Percentiles rank a stretch among this genome's conserved stretches.
These are phyloP conservation scores for Neotoma lepida DNA, from an alignment of 2,113 vertebrate species.

Conservation along the genomic window DNA sequence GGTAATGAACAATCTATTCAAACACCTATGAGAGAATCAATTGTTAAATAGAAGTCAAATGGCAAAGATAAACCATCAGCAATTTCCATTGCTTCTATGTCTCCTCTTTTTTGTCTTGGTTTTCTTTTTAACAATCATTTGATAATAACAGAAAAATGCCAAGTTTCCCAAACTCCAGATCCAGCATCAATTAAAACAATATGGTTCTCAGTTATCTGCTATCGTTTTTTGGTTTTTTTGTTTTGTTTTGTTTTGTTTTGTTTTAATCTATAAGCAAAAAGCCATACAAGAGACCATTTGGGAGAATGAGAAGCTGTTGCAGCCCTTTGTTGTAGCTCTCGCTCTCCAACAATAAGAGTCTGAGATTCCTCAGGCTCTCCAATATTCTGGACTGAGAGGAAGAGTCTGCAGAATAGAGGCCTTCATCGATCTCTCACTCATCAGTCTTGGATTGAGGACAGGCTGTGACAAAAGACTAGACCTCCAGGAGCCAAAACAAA, in stretches of 20 bases:
- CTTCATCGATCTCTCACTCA: neutral
- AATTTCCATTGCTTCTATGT: neutral
- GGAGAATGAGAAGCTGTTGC: neutral
- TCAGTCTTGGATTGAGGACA: neutral
- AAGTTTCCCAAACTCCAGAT: neutral
- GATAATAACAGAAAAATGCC: neutral
- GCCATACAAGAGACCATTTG: neutral
- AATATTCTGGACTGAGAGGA: neutral
- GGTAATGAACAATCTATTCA: neutral
- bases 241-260: neutral
- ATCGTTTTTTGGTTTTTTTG: neutral
- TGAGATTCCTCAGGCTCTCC: neutral
- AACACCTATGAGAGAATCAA: neutral
- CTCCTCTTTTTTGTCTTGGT: neutral
- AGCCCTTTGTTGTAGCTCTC: neutral
- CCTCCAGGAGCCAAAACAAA: constrained; percentile 43
- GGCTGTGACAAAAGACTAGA: constrained; percentile 35
- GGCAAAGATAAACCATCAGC: neutral
- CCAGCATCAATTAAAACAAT: neutral
- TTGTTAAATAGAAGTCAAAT: constrained; percentile 14
- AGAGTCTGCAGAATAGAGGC: neutral
- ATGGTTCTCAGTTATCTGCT: neutral
- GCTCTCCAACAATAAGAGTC: neutral
- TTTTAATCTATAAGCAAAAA: neutral
- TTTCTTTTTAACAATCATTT: neutral